Conservation (phyloP, 1,140 invertebrate species). For the Euura saliciscinereae region DNA sequence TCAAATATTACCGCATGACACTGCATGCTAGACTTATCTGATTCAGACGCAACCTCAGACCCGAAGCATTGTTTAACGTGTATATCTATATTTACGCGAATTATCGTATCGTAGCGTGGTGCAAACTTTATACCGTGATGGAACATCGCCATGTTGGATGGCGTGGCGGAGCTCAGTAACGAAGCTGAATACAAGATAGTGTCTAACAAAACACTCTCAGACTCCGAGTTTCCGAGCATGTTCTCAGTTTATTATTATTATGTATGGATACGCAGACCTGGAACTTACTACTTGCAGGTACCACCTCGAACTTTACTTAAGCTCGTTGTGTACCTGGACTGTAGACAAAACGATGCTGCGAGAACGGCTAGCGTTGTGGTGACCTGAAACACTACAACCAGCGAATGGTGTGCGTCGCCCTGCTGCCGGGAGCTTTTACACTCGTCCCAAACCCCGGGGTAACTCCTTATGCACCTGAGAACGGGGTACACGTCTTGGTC, state of each 20-base stretch:
- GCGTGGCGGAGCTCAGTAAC: neutral
- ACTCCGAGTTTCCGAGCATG: neutral
- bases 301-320: neutral
- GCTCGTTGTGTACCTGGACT: neutral
- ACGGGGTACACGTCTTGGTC: neutral
- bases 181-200: neutral
- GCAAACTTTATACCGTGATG: neutral
- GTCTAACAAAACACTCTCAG: neutral
- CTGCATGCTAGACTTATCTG: no score
- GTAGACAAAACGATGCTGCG: neutral
- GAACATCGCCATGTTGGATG: neutral
- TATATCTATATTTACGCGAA: no score
- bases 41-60: no score
- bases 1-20: no score
- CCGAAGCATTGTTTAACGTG: no score
- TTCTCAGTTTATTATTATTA: constrained; percentile 5
- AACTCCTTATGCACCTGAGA: neutral
- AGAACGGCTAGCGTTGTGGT: neutral
- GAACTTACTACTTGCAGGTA: neutral
- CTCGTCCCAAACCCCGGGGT: neutral
- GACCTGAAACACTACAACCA: neutral
- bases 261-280: neutral
- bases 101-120: neutral
- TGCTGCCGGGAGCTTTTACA: constrained; percentile 3
- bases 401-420: neutral